Conservation (phyloP, 2,113 vertebrate species). For the Mormyrus iriodes region DNA sequence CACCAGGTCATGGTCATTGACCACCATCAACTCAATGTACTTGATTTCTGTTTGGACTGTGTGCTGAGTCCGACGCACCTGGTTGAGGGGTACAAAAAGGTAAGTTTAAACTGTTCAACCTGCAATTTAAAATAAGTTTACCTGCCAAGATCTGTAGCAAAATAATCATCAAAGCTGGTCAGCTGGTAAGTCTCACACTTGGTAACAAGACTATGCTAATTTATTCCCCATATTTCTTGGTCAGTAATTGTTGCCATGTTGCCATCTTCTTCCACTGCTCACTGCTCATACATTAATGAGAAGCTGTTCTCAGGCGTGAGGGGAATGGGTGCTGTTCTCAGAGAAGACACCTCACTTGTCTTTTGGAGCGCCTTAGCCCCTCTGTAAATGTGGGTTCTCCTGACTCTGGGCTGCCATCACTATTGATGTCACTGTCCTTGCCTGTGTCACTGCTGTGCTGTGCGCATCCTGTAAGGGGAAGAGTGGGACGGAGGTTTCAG, state of each 20-base stretch:
- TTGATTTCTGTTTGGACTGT: slow-evolving; percentile 95
- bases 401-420: slow-evolving; percentile 28
- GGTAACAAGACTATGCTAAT: neutral
- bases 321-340: too few species aligned
- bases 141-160: neutral
- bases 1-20: slow-evolving; percentile 90
- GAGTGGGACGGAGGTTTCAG: slow-evolving; percentile 5
- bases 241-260: neutral
- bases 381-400: slow-evolving; percentile 28
- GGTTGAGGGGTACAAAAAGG: slow-evolving; percentile 16
- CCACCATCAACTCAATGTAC: slow-evolving; percentile 91
- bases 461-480: slow-evolving; percentile 43
- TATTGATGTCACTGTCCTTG: slow-evolving; percentile 1
- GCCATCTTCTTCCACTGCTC: neutral
- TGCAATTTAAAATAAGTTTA: neutral
- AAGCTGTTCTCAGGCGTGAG: neutral
- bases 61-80: slow-evolving; percentile 78
- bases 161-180: neutral
- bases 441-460: slow-evolving; percentile 29
- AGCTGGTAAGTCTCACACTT: neutral
- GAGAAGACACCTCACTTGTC: slow-evolving; percentile 52
- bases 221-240: neutral
- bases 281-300: neutral
- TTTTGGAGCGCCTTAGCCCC: slow-evolving; percentile 53
- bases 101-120: neutral